phyloP scores from a whole-genome alignment of 2,888 invertebrate species.

The Aquatica leii region DNA sequence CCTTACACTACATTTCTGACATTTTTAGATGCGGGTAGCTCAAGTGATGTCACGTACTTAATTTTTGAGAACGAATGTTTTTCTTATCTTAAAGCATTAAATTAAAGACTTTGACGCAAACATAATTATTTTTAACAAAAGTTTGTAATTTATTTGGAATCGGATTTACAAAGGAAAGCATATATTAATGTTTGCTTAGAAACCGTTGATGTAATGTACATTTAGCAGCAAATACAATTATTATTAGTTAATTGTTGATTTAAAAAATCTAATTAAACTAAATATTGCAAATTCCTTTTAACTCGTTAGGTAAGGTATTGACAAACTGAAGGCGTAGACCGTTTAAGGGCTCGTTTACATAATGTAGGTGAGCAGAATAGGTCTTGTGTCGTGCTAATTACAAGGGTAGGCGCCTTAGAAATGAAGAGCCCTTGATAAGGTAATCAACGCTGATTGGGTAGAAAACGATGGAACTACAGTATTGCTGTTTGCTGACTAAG shows the following conservation, averaged over 20 bases:
- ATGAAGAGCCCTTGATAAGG: constrained; percentile 34
- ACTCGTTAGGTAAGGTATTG: constrained; percentile 18
- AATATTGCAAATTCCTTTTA: too few relatives aligned
- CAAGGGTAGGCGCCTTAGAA: constrained; percentile 33
- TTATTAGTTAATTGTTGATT: too few relatives aligned
- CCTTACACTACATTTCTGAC: too few relatives aligned
- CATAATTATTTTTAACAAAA: too few relatives aligned
- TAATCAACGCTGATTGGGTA: constrained; percentile 37
- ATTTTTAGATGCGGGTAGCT: neutral
- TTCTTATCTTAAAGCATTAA: too few relatives aligned
- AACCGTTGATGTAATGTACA: too few relatives aligned
- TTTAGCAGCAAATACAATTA: too few relatives aligned
- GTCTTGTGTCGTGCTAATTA: constrained; percentile 33
- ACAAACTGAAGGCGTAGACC: constrained; percentile 32
- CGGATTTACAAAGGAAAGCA: too few relatives aligned
- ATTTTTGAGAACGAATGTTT: constrained; percentile 11
- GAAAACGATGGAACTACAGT: constrained; percentile 15
- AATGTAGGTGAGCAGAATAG: constrained; percentile 33
- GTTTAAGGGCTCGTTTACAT: constrained; percentile 36
- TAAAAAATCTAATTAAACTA: too few relatives aligned
- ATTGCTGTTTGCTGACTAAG: constrained; percentile 19
- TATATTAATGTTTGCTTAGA: too few relatives aligned
- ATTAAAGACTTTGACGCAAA: too few relatives aligned
- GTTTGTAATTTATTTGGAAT: too few relatives aligned
- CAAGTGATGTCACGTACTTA: constrained; percentile 17